Conservation (phyloP, 2,797 vertebrate genomes). For the Lophotriccus pileatus region DNA sequence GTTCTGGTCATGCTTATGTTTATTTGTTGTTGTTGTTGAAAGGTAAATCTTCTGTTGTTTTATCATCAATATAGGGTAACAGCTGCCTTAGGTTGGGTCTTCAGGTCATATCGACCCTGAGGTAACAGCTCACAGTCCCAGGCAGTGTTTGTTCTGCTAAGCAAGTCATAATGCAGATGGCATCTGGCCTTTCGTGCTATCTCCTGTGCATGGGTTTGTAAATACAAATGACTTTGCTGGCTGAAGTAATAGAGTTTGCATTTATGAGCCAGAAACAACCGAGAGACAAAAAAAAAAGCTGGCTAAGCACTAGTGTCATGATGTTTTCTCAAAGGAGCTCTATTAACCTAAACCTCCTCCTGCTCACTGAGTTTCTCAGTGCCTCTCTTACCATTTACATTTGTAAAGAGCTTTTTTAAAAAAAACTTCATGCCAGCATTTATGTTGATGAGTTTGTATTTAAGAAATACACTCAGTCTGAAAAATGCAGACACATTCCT, state of each 20-base stretch:
- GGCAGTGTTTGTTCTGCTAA: neutral
- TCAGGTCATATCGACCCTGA: neutral
- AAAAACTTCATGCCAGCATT: neutral
- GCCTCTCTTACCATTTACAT: neutral
- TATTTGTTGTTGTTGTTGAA: neutral
- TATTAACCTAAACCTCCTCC: neutral
- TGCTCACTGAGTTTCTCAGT: neutral
- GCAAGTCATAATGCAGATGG: neutral
- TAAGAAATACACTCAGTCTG: neutral
- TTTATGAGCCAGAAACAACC: neutral
- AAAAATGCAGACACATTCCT: neutral
- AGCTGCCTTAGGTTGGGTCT: neutral
- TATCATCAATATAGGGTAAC: accelerated
- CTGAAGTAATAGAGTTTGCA: neutral
- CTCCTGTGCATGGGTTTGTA: neutral
- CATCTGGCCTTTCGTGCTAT: neutral
- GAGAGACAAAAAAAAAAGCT: neutral
- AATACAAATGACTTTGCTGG: neutral
- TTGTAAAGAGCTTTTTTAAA: neutral
- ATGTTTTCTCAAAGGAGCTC: neutral
- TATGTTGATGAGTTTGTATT: neutral
- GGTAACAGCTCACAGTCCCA: neutral
- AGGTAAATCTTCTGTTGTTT: neutral
- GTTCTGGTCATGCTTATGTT: neutral
- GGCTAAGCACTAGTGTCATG: neutral